Base-by-base conservation (phyloP, 2,888 invertebrate genomes). In the Zootermopsis nevadensis region DNA sequence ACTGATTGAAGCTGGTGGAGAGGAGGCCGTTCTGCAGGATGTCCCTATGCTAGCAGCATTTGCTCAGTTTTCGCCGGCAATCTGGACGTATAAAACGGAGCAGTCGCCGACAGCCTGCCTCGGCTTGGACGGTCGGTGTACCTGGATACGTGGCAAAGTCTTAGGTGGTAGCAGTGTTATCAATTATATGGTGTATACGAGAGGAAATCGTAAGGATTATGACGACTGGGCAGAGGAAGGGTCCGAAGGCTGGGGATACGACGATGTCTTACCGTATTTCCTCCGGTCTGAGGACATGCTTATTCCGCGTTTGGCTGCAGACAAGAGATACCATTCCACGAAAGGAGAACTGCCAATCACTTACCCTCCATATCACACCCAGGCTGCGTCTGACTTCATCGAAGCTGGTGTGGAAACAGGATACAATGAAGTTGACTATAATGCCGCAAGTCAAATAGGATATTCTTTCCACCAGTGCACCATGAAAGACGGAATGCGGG, bases 161-260 rank as follows among this genome's bases (percentile, higher is more conserved):
- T n/a, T n/a, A n/a, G n/a, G n/a, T n/a, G n/a, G n/a, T n/a, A 90
- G 91, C 0, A 89, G 89, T 72, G 91, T 92, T 72, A 91, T 94
- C 53, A 93, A 94, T 87, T 93, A 91, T 86, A 93, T 93, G 93
- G 92, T 88, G 19, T 87, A 88, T 81, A 87, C 87, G 10, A 84
- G 88, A 74, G 87, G 88, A 24, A 91, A 93, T 86, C 91, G 91
- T 0, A 89, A 91, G 6, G 96, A 97, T 87, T 97, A 95, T 88
- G 94, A 96, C 87, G 89, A 91, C 7, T 97, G 97, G 97, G 92
- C 93, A 24, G 90, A 90, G 1, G 88, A 93, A 87, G 96, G 95
- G 0, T 94, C 95, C 87, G n/a, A n/a, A 38, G 79, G 79, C 4
- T 84, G 84, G 84, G 67, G 90, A 60, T 87, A 85, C 81, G 83